These are phyloP conservation scores for Oikopleura dioica DNA, from an alignment of 23 tunicate species.

Conservation along the genomic window DNA sequence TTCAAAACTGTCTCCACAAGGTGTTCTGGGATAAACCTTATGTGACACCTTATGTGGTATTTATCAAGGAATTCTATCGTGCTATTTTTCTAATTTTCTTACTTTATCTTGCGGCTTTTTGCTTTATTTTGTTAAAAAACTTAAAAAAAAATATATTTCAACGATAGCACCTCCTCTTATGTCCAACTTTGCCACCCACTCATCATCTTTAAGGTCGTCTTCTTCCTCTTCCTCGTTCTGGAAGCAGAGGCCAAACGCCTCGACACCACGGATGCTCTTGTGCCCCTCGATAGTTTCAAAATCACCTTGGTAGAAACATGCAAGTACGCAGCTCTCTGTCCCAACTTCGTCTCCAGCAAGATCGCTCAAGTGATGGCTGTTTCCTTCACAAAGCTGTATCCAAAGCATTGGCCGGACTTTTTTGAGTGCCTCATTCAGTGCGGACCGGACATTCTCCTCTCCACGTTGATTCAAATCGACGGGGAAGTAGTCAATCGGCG, in stretches of 20 bases:
- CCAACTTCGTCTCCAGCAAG: not conserved
- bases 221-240: not conserved
- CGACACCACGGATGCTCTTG: not conserved
- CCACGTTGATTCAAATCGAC: conserved; percentile 50
- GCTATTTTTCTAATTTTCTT: too few relatives aligned
- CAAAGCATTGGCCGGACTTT: not conserved
- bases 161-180: too few relatives aligned
- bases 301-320: not conserved
- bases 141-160: too few relatives aligned
- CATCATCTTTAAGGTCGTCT: not conserved
- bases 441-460: conserved; percentile 25
- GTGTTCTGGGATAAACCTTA: too few relatives aligned
- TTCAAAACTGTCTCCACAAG: too few relatives aligned
- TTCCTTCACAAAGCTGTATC: not conserved
- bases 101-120: too few relatives aligned
- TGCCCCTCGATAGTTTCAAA: not conserved
- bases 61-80: too few relatives aligned
- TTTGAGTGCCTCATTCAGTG: not conserved
- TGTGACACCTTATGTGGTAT: too few relatives aligned
- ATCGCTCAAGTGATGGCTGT: not conserved
- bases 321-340: not conserved
- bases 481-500: conserved; percentile 60
- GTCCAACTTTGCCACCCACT: too few relatives aligned
- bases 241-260: not conserved
- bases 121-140: too few relatives aligned